phyloP scores from a whole-genome alignment of 2,888 invertebrate genomes.

The Formica aserva region DNA sequence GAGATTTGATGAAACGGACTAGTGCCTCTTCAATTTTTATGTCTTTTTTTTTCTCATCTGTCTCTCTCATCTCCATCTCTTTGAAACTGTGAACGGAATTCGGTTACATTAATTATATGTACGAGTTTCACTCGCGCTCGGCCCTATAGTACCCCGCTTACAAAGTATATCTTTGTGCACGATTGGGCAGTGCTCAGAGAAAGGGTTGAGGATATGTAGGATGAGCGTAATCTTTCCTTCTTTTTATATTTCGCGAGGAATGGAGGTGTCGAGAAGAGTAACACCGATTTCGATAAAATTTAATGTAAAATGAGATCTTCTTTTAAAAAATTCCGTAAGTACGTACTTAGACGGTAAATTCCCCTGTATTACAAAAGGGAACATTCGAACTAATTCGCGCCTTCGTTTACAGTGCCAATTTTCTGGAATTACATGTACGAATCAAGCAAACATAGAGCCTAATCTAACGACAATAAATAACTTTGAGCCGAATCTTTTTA shows the following conservation, averaged over 20 bases:
- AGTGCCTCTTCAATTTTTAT: conserved; percentile 41
- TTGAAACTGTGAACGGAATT: conserved; percentile 34
- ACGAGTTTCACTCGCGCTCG: conserved; percentile 69
- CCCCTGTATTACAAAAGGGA: not conserved
- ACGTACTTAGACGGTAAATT: conserved; percentile 17
- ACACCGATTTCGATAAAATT: conserved; percentile 15
- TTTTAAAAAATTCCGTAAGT: conserved; percentile 42
- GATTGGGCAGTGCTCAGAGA: conserved; percentile 78
- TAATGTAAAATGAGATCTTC: conserved; percentile 41
- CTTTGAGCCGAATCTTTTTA: conserved; percentile 41
- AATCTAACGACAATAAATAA: conserved; percentile 23
- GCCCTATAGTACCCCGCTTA: conserved; percentile 67
- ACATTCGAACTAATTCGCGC: conserved; percentile 17
- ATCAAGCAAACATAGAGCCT: conserved; percentile 23
- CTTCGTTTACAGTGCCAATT: conserved; percentile 14
- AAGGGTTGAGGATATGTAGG: conserved; percentile 74
- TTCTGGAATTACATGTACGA: not conserved
- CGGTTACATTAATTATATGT: conserved; percentile 28
- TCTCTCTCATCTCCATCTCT: not conserved
- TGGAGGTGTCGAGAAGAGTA: not conserved
- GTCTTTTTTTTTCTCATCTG: not conserved
- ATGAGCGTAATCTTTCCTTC: conserved; percentile 64
- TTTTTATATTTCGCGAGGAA: not conserved
- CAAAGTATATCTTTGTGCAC: conserved; percentile 62
- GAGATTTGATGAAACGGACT: conserved; percentile 49